phyloP scores from a whole-genome alignment of 2,888 invertebrate genomes.

The Ephialtes manifestator region DNA sequence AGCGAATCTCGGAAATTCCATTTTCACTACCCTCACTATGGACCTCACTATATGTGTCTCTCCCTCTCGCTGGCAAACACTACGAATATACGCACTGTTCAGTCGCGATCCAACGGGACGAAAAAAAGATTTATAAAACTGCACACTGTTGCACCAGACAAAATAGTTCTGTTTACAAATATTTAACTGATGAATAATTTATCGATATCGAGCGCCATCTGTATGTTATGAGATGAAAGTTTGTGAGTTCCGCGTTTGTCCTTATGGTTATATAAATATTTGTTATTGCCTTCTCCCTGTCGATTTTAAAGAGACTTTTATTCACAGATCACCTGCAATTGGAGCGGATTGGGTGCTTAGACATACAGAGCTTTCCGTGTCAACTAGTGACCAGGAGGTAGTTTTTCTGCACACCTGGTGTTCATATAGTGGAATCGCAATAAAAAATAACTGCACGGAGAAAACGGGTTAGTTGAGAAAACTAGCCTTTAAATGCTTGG shows the following conservation, averaged over 20 bases:
- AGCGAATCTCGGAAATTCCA: slow-evolving; percentile 65
- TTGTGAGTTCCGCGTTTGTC: not conserved
- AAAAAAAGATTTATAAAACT: slow-evolving; percentile 11
- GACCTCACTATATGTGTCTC: not conserved
- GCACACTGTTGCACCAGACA: not conserved
- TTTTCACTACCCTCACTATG: slow-evolving; percentile 51
- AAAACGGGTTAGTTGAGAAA: too few relatives aligned
- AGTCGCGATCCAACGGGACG: not conserved
- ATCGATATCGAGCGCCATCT: not conserved
- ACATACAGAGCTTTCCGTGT: too few relatives aligned
- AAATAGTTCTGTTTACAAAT: slow-evolving; percentile 7
- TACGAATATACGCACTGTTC: slow-evolving; percentile 2
- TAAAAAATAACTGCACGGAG: too few relatives aligned
- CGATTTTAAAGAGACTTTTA: not conserved
- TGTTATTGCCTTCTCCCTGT: not conserved
- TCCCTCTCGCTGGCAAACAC: slow-evolving; percentile 21
- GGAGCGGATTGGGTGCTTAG: too few relatives aligned
- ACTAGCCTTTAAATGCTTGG: too few relatives aligned
- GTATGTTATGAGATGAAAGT: not conserved
- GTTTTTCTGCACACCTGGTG: too few relatives aligned
- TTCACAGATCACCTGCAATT: not conserved
- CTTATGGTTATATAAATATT: not conserved
- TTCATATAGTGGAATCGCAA: too few relatives aligned
- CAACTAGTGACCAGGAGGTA: too few relatives aligned
- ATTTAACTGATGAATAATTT: slow-evolving; percentile 8